A percentile compares a stretch with the other conserved stretches of the same genome.
These are phyloP conservation scores for Ceratosolen fusciceps DNA, from an alignment of 1,140 invertebrate species.

Conservation along the genomic window DNA sequence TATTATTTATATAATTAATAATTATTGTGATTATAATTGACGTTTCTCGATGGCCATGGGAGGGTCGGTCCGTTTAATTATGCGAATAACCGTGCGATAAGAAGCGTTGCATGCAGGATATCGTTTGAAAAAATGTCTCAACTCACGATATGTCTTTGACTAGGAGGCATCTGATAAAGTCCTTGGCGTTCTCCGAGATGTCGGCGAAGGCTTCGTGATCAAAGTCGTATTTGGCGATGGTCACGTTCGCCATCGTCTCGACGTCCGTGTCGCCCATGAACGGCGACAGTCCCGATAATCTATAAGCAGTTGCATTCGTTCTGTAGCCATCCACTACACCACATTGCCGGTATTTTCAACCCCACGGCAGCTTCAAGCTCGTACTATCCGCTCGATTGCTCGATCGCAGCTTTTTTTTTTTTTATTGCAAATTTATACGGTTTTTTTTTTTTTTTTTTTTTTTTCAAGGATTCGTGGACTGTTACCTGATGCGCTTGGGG, in stretches of 20 bases:
- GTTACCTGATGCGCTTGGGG: too few relatives aligned
- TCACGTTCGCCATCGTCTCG: constrained; percentile 98
- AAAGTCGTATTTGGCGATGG: constrained; percentile 94
- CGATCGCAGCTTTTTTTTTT: too few relatives aligned
- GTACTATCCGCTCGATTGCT: too few relatives aligned
- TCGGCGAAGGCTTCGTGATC: constrained; percentile 94
- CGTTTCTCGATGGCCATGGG: neutral
- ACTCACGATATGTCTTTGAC: constrained; percentile 93
- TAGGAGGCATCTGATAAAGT: constrained; percentile 90
- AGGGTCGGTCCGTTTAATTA: neutral
- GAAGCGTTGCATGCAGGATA: constrained; percentile 34
- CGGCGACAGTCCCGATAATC: constrained; percentile 95
- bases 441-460: too few relatives aligned
- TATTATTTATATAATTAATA: too few relatives aligned
- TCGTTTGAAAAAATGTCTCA: neutral
- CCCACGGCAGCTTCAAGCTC: too few relatives aligned
- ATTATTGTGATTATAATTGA: too few relatives aligned
- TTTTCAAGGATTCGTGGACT: too few relatives aligned
- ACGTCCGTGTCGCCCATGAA: constrained; percentile 98
- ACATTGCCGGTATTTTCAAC: neutral
- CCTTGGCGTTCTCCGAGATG: constrained; percentile 92
- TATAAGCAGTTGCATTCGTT: constrained; percentile 67
- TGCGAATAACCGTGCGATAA: constrained; percentile 18
- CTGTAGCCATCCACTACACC: too few relatives aligned
- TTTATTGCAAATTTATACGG: too few relatives aligned